These are phyloP conservation scores for Aleiodes alternator DNA, from an alignment of 2,888 invertebrate species.

Conservation along the genomic window DNA sequence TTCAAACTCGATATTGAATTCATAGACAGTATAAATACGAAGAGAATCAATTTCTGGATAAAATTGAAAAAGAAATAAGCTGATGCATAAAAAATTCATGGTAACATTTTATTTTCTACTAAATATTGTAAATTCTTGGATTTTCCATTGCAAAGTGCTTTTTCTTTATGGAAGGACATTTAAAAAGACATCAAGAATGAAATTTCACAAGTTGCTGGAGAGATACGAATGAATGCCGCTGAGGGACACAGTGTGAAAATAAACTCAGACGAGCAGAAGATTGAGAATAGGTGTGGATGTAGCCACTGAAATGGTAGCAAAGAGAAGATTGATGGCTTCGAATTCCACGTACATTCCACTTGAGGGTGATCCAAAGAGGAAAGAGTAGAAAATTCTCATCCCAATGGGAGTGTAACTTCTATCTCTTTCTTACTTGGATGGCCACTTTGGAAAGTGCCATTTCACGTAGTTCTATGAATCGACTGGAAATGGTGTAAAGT, in stretches of 20 bases:
- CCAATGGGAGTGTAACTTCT: slow-evolving; percentile 8
- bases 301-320: slow-evolving; percentile 35
- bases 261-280: slow-evolving; percentile 27
- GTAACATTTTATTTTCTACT: not conserved
- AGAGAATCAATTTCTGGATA: no score
- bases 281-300: slow-evolving; percentile 37
- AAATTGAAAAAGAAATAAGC: no score
- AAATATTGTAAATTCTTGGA: slow-evolving; percentile 22
- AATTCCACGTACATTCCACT: slow-evolving; percentile 56
- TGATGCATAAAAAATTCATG: no score
- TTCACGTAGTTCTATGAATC: slow-evolving; percentile 36
- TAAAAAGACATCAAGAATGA: slow-evolving; percentile 41
- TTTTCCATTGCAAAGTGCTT: no score
- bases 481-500: slow-evolving; percentile 4
- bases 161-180: slow-evolving; percentile 16
- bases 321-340: slow-evolving; percentile 64
- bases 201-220: slow-evolving; percentile 35
- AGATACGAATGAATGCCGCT: slow-evolving; percentile 4
- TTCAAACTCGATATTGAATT: no score
- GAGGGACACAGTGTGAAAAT: slow-evolving; percentile 17
- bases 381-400: slow-evolving; percentile 38
- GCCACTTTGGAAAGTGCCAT: slow-evolving; percentile 52
- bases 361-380: slow-evolving; percentile 28
- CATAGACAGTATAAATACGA: no score
- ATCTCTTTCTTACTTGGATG: slow-evolving; percentile 37